phyloP scores from a whole-genome alignment of 2,888 invertebrate species.

The Lysandra bellargus region DNA sequence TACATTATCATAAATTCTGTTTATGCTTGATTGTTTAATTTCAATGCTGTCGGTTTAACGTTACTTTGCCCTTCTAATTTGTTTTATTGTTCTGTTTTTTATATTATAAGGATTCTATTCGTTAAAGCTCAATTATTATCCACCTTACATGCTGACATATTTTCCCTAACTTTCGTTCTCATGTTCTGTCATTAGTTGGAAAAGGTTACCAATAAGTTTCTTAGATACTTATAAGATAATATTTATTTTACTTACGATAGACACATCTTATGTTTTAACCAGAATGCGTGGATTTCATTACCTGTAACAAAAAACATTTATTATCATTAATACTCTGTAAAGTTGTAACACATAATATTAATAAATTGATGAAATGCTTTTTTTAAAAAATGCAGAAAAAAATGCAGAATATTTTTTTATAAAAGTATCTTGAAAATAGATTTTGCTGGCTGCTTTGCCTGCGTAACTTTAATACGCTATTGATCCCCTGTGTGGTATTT shows the following conservation, averaged over 20 bases:
- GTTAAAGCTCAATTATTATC: neutral
- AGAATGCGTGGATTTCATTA: neutral
- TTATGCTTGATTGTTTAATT: constrained; percentile 24
- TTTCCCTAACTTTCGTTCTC: neutral
- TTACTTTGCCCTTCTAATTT: neutral
- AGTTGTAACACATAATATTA: neutral
- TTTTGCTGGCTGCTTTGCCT: too few species aligned
- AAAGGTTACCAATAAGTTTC: neutral
- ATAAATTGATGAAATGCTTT: too few species aligned
- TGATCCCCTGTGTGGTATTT: too few species aligned
- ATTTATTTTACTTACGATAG: neutral
- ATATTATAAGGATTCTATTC: neutral
- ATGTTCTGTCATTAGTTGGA: neutral
- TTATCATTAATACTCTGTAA: neutral
- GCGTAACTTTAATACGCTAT: too few species aligned
- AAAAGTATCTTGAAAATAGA: too few species aligned
- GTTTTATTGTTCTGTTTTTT: neutral
- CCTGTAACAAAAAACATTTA: neutral
- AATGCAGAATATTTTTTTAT: too few species aligned
- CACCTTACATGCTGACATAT: neutral
- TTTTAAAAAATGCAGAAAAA: too few species aligned
- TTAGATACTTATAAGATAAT: neutral
- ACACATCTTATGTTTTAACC: neutral
- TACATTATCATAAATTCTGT: constrained; percentile 41
- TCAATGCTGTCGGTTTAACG: constrained; percentile 35